phyloP scores from a whole-genome alignment of 2,888 invertebrate species.

The Rugalucina vietnamica region DNA sequence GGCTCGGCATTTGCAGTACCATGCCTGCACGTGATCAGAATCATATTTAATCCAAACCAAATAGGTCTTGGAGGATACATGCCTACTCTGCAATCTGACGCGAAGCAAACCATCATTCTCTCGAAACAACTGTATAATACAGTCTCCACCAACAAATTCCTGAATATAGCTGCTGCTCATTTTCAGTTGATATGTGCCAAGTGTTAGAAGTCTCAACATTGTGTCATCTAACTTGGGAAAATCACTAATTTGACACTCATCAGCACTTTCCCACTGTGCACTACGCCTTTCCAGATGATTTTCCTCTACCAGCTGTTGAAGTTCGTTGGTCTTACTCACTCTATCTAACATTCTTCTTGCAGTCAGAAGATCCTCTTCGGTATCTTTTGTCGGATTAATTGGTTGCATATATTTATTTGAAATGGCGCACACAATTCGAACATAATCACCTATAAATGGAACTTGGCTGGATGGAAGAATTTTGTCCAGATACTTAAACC shows the following conservation, averaged over 20 bases:
- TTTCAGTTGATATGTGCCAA: background rate
- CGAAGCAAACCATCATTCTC: too few relatives aligned
- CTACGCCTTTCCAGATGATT: too few relatives aligned
- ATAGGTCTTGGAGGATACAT: background rate
- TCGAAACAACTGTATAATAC: too few relatives aligned
- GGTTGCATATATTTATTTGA: constrained; percentile 34
- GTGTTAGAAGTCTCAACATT: background rate
- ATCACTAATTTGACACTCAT: background rate
- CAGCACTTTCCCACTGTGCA: background rate
- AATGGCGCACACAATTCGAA: constrained; percentile 47
- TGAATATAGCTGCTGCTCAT: background rate
- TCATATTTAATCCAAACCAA: background rate
- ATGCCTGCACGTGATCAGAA: too few relatives aligned
- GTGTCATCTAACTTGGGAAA: background rate
- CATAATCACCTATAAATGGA: constrained; percentile 49
- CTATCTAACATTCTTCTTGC: too few relatives aligned
- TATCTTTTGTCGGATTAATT: background rate
- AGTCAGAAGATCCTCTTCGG: background rate
- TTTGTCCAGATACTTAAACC: constrained; percentile 37
- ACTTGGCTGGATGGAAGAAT: constrained; percentile 47
- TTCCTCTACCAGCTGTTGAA: too few relatives aligned
- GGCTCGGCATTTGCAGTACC: background rate
- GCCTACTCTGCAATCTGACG: background rate
- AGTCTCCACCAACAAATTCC: too few relatives aligned
- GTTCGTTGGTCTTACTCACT: too few relatives aligned